These are phyloP conservation scores for Phlogophora meticulosa DNA, from an alignment of 2,888 invertebrate species.

Conservation along the genomic window DNA sequence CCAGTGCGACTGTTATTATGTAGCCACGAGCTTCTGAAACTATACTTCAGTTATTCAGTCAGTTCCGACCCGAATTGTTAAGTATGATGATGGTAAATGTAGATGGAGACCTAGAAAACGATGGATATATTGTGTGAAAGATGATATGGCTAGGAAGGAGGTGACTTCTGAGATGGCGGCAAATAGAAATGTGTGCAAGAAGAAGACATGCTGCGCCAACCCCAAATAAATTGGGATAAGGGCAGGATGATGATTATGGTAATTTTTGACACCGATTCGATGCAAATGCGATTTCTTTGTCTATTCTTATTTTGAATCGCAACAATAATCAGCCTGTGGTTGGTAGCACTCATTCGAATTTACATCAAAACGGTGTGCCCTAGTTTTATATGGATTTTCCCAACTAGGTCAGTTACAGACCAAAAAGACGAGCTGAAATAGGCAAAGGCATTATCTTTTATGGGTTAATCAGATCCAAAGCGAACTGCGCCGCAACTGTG, in stretches of 20 bases:
- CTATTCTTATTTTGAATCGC: slow-evolving; percentile 21
- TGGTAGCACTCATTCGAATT: slow-evolving; percentile 34
- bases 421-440: slow-evolving; percentile 34
- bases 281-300: slow-evolving; percentile 25
- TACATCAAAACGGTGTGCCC: slow-evolving; percentile 31
- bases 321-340: slow-evolving; percentile 7
- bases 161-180: too few relatives aligned
- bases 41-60: background rate
- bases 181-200: too few relatives aligned
- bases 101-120: too few relatives aligned
- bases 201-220: too few relatives aligned
- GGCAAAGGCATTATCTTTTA: slow-evolving; percentile 27
- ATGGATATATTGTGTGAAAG: too few relatives aligned
- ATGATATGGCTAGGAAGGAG: too few relatives aligned
- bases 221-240: too few relatives aligned
- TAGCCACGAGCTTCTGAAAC: too few relatives aligned
- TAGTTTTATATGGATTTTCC: slow-evolving; percentile 32
- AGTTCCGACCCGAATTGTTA: too few relatives aligned
- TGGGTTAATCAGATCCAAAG: slow-evolving; percentile 22
- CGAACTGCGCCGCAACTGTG: background rate
- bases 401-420: slow-evolving; percentile 35
- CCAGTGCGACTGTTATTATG: too few relatives aligned
- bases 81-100: background rate
- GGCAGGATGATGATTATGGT: too few relatives aligned
- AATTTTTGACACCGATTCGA: background rate